Evolutionary conservation across 2,113 vertebrate species (phyloP).

Genomic region (Sarotherodon lohbergeri): DNA sequence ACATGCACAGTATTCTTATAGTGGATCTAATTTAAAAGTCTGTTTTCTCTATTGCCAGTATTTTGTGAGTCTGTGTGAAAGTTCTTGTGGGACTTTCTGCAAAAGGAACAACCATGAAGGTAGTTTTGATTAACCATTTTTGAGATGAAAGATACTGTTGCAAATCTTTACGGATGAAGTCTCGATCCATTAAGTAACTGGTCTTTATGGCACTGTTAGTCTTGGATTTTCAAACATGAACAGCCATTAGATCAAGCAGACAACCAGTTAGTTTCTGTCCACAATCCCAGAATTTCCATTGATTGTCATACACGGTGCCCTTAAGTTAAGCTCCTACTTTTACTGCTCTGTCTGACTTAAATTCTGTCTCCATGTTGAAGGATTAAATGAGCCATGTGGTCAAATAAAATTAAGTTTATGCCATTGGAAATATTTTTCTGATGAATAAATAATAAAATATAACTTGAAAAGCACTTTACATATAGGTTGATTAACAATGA

Average conservation of each 20-base stretch:
- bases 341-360: background rate
- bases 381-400: background rate
- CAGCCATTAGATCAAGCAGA: background rate
- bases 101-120: background rate
- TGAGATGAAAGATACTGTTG: background rate
- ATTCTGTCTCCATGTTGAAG: background rate
- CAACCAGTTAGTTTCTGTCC: background rate
- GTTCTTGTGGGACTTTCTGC: background rate
- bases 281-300: background rate
- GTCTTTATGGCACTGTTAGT: background rate
- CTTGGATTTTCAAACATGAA: background rate
- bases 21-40: background rate
- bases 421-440: background rate
- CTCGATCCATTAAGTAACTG: background rate
- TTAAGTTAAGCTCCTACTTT: background rate
- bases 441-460: background rate
- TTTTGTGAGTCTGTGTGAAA: background rate
- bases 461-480: background rate
- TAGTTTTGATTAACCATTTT: background rate
- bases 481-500: background rate
- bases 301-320: rapidly evolving
- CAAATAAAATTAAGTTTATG: background rate
- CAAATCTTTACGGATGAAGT: background rate
- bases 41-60: background rate
- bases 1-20: background rate